Conservation (phyloP, 2,113 vertebrate species). For the Trichechus manatus region DNA sequence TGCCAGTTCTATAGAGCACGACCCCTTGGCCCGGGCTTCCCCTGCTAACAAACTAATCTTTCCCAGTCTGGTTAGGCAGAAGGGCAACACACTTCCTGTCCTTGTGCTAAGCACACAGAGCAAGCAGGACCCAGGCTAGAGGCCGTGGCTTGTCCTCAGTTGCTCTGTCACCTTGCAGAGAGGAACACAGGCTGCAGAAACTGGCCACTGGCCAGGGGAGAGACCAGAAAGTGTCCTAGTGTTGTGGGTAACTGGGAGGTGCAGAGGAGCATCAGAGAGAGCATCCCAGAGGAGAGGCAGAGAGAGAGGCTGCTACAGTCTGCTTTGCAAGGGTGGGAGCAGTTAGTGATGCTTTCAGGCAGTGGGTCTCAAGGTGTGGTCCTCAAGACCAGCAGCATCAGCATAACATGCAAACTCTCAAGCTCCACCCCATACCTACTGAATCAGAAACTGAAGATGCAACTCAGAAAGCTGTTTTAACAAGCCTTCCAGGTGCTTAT, state of each 20-base stretch:
- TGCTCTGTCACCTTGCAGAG: background rate
- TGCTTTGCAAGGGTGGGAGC: background rate
- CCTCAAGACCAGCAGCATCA: background rate
- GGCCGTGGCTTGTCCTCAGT: background rate
- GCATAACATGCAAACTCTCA: background rate
- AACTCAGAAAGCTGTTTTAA: background rate
- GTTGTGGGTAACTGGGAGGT: background rate
- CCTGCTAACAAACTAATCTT: slow-evolving; percentile 94
- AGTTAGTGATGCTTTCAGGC: background rate
- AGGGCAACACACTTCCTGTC: slow-evolving; percentile 89
- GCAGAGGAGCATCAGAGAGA: background rate
- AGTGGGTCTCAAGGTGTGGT: background rate
- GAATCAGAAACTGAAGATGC: background rate
- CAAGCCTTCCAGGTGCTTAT: background rate
- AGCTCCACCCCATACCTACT: background rate
- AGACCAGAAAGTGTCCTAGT: background rate
- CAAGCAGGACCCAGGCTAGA: slow-evolving; percentile 7
- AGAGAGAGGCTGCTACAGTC: background rate
- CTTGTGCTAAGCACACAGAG: slow-evolving; percentile 87
- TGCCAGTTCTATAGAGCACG: slow-evolving; percentile 90
- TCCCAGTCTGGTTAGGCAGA: slow-evolving; percentile 92
- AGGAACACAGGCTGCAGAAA: background rate
- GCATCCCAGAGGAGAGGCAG: background rate
- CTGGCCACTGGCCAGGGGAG: background rate
- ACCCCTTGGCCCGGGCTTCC: slow-evolving; percentile 90